Conservation (phyloP, 2,797 vertebrate genomes). For the Xenentodon cancila region DNA sequence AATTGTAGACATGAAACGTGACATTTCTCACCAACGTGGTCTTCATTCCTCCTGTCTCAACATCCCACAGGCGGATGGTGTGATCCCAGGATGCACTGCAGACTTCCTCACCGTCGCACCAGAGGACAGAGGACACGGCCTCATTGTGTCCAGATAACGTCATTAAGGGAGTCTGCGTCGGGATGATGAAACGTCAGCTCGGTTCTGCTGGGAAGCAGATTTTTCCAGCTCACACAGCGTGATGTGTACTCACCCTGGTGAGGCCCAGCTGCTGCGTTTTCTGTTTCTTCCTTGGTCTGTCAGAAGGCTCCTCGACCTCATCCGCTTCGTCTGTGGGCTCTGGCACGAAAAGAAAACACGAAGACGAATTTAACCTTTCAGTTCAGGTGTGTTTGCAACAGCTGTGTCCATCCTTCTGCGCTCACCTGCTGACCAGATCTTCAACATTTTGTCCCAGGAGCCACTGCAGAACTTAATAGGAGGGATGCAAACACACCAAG, state of each 20-base stretch:
- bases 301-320: slow-evolving; percentile 86
- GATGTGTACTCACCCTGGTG: slow-evolving; percentile 85
- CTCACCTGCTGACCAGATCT: slow-evolving; percentile 97
- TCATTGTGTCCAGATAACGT: slow-evolving; percentile 95
- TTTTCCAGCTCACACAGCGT: no score
- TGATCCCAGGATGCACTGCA: slow-evolving; percentile 98
- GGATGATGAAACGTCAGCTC: accelerated
- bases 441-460: slow-evolving; percentile 99
- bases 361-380: neutral
- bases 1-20: no score
- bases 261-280: slow-evolving; percentile 95
- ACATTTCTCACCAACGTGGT: slow-evolving; percentile 89
- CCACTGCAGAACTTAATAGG: slow-evolving; percentile 94
- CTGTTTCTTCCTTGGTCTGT: slow-evolving; percentile 95
- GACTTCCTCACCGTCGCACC: slow-evolving; percentile 91
- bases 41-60: slow-evolving; percentile 88
- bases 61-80: slow-evolving; percentile 94
- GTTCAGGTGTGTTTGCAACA: neutral
- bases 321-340: slow-evolving; percentile 95
- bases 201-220: no score
- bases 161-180: slow-evolving; percentile 89
- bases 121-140: slow-evolving; percentile 92
- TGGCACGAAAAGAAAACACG: slow-evolving; percentile 50
- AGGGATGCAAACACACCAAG: slow-evolving; percentile 10
- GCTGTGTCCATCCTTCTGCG: neutral